Evolutionary conservation across 2,888 invertebrate species (phyloP), one percentile per base, ranked within the genome.

Genomic region (Drepanosiphum platanoidis): DNA sequence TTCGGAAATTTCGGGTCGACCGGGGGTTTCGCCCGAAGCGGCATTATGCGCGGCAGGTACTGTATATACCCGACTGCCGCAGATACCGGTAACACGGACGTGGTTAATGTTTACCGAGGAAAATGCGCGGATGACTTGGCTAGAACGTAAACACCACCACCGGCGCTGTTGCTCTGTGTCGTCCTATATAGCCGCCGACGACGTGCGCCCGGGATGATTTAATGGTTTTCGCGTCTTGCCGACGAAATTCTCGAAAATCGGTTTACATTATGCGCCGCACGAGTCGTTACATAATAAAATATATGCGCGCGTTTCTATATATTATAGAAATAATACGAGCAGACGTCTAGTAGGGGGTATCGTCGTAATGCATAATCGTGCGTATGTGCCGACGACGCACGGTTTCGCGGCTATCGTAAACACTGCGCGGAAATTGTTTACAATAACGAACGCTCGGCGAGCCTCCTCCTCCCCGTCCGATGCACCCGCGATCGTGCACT

Each of bases 81-180:
- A 30, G 36, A 79, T 32, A 79, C 46, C 66, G 66, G 79, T 78
- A 42, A 78, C 68, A 68, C 78, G n/a, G 8, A 79, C n/a, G 34
- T 15, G 68, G 66, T 68, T 46, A n/a, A 46, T 79, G 79, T 79
- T 79, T 68, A 46, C 66, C 79, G n/a, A 79, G 68, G 46, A 46
- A 79, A 68, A 79, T 34, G 68, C 9, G 34, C 5, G 46, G 46
- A 80, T 80, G 68, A 80, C 79, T 68, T 15, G n/a, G 68, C 9
- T 46, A 64, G 68, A 36, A 27, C 39, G 79, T 68, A 68, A 66
- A 79, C 79, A 39, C 39, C 39, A 9, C n/a, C n/a, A n/a, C n/a
- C n/a, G n/a, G n/a, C n/a, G n/a, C n/a, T n/a, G n/a, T n/a, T n/a
- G n/a, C n/a, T n/a, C n/a, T n/a, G n/a, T n/a, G n/a, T n/a, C n/a